Base-by-base conservation (phyloP, 2,888 invertebrate species). In the Drosophila aldrichi region DNA sequence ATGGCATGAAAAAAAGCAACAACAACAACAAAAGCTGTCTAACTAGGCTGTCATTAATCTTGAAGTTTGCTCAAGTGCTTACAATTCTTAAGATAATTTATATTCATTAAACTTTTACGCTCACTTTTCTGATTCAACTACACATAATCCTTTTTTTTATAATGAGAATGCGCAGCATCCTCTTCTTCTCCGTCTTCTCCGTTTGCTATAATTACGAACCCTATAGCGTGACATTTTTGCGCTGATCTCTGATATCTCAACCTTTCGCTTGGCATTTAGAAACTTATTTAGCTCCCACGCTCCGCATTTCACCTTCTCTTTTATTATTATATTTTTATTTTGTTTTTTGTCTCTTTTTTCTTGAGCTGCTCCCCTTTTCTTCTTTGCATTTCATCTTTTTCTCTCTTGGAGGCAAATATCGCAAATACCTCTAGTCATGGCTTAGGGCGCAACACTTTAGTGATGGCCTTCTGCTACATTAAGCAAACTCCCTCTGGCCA, bases 391-490 rank as follows among this genome's bases (percentile, higher is more conserved):
- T 36, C 12, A 49, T 44, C 22, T 49, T 52, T 49, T 52, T 52
- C 32, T 2, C 20, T 29, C 32, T n/a, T 44, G 62, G 55, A 55
- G 58, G 66, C 41, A 70, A 65, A 75, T 71, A 71, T 70, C 59
- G 52, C 62, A 72, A 76, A 75, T 75, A 63, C 56, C 68, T 60
- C 60, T 58, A 63, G 72, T 76, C 75, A 76, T 77, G 75, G 60
- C 77, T 67, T 72, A 55, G 62, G 67, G 76, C 55, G 46, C 60
- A 72, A 76, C 68, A 75, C 77, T 72, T 75, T 75, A 57, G 60
- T 55, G 67, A 49, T 68, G 72, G 68, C 60, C 75, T 76, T 76
- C 77, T 76, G 75, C 75, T 76, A 76, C 77, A 77, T 76, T 76
- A 76, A 72, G 68, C 77, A 63, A 68, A 63, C 57, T 38, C 46